Evolutionary conservation across 2,113 vertebrate genomes (phyloP), one percentile per base, ranked within the genome.

Genomic region (Melanostigma gelatinosum): DNA sequence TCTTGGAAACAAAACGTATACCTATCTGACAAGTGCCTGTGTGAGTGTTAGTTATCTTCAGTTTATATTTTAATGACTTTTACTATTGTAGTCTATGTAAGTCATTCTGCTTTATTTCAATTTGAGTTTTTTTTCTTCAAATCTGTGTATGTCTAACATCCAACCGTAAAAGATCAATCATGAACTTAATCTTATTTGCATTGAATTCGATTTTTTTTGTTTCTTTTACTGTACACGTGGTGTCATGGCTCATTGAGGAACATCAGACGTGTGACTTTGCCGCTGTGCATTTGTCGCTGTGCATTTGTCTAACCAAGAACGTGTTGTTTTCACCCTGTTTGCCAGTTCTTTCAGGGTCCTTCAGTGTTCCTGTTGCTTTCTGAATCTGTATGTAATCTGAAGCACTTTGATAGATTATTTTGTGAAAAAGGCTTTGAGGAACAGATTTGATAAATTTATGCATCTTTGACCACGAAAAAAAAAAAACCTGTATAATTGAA

Each of bases 1-100:
- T 80, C 69, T 54, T 72, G 13, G 40, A 79, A 85, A 79, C 52
- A 18, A 84, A 80, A 82, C 29, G 5, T 52, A 67, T 69, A 65
- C 66, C 60, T 72, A 89, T 85, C 79, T 86, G 79, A 86, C 61
- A 92, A 94, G 93, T 94, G 93, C 92, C 92, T 93, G 91, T 89
- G 80, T 80, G 80, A 87, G 77, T 66, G 79, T 87, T 85, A 76
- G 72, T 72, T 38, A 83, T 87, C 64, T 62, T 79, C 54, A 57
- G 81, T 87, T 89, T 81, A 65, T 84, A 80, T 86, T 61, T 44
- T 58, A 48, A 77, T 61, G 15, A 76, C 29, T 76, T 75, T 79
- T 79, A 85, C 74, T 83, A 60, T 86, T 40, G 63, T 68, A 69
- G 32, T 70, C 12, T 38, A 58, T 72, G 44, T 29, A 58, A 52